Evolutionary conservation across 2,888 invertebrate species (phyloP).

Genomic region (Philereme transversata): DNA sequence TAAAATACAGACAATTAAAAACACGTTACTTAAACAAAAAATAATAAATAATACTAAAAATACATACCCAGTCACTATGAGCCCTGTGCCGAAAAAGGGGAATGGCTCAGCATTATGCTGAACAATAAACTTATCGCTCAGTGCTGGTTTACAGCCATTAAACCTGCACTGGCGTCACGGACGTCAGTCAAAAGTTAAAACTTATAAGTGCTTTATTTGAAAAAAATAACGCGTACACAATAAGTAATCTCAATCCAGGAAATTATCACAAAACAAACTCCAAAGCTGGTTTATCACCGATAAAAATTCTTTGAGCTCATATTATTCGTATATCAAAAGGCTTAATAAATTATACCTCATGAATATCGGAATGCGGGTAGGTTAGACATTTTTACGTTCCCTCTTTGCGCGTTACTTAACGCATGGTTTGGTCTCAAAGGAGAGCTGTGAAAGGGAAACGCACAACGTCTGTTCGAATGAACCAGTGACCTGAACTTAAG

Average conservation of each 20-base stretch:
- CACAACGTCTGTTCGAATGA: slow-evolving; percentile 49
- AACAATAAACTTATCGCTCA: no score
- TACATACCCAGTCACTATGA: no score
- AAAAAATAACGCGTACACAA: not conserved
- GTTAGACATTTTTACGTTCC: slow-evolving; percentile 55
- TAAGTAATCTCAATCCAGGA: not conserved
- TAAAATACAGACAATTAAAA: no score
- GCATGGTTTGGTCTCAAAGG: slow-evolving; percentile 61
- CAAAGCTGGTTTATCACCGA: slow-evolving; percentile 29
- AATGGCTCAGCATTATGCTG: no score
- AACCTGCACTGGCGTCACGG: no score
- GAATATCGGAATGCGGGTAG: slow-evolving; percentile 40
- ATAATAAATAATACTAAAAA: no score
- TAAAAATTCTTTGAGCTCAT: slow-evolving; percentile 39
- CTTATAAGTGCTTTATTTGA: no score
- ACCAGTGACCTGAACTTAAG: slow-evolving; percentile 51
- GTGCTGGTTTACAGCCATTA: no score
- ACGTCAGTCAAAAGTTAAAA: no score
- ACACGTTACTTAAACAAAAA: no score
- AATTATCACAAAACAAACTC: slow-evolving; percentile 12
- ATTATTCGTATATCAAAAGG: slow-evolving; percentile 37
- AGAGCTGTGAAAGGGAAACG: slow-evolving; percentile 56
- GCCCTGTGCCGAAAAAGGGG: no score
- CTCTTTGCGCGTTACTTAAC: slow-evolving; percentile 52
- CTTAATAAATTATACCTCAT: slow-evolving; percentile 39